These are phyloP conservation scores for Zaprionus obscuricornis DNA, from an alignment of 2,888 invertebrate species.

Conservation along the genomic window DNA sequence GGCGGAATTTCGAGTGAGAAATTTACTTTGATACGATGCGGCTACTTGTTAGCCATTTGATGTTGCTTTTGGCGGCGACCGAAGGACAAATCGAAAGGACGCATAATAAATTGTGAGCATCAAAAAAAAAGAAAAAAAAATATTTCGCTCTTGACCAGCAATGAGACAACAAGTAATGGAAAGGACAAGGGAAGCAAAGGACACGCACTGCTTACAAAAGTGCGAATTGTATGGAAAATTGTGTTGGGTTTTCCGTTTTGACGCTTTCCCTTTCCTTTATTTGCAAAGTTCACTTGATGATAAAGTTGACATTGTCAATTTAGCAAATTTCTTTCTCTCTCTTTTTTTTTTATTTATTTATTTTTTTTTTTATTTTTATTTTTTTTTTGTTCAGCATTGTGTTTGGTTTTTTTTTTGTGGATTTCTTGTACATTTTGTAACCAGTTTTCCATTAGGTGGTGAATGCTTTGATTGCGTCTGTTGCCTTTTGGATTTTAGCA, in stretches of 20 bases:
- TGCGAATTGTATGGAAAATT: slow-evolving; percentile 56
- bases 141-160: slow-evolving; percentile 27
- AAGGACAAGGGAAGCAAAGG: slow-evolving; percentile 37
- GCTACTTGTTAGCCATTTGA: slow-evolving; percentile 56
- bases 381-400: neutral
- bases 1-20: slow-evolving; percentile 37
- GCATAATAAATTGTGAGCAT: slow-evolving; percentile 70
- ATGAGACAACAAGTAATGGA: slow-evolving; percentile 14
- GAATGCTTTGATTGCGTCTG: slow-evolving; percentile 58
- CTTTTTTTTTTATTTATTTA: slow-evolving; percentile 1
- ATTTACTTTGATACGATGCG: slow-evolving; percentile 44
- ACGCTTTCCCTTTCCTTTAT: slow-evolving; percentile 46
- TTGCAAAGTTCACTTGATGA: slow-evolving; percentile 69
- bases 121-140: slow-evolving; percentile 26
- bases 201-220: slow-evolving; percentile 36
- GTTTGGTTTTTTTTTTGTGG: neutral
- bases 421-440: slow-evolving; percentile 24
- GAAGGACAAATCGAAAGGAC: slow-evolving; percentile 36
- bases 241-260: slow-evolving; percentile 57
- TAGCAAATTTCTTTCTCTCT: slow-evolving; percentile 46
- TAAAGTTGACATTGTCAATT: slow-evolving; percentile 70
- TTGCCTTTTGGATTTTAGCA: slow-evolving; percentile 44
- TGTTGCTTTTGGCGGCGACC: slow-evolving; percentile 8
- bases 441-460: slow-evolving; percentile 58
- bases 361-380: slow-evolving; percentile 5